A percentile compares a stretch with the other conserved stretches of the same genome.
phyloP scores from a whole-genome alignment of 2,888 invertebrate genomes.

The Amiota minor region DNA sequence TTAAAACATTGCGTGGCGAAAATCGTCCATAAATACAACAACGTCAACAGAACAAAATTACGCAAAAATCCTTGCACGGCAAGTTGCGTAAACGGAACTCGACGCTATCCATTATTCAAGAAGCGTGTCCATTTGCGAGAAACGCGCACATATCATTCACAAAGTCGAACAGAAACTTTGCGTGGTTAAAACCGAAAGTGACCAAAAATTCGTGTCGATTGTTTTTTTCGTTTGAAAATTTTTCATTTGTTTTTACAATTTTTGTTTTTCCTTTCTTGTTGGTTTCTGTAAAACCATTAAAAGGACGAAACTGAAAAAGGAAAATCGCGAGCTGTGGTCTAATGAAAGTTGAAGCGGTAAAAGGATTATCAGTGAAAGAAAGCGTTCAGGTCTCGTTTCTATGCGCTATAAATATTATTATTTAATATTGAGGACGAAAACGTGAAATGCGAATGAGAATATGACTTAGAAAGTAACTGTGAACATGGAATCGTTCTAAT shows the following conservation, averaged over 20 bases:
- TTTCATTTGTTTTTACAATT: neutral
- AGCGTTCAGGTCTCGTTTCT: neutral
- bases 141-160: neutral
- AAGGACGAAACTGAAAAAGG: neutral
- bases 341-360: conserved; percentile 22
- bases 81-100: conserved; percentile 23
- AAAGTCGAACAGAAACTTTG: neutral
- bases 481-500: conserved; percentile 51
- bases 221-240: neutral
- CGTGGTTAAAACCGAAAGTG: conserved; percentile 6
- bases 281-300: neutral
- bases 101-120: neutral
- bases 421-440: conserved; percentile 28
- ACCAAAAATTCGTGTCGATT: neutral
- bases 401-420: conserved; percentile 57
- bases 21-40: conserved; percentile 37
- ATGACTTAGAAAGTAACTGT: no score
- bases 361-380: conserved; percentile 44
- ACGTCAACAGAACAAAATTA: conserved; percentile 26
- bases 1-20: conserved; percentile 66
- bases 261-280: neutral
- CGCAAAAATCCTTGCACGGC: conserved; percentile 18
- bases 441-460: conserved; percentile 33
- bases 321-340: neutral
- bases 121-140: neutral